These are phyloP conservation scores for Zosterops pallidus DNA, from an alignment of 2,113 vertebrate species.

Conservation along the genomic window DNA sequence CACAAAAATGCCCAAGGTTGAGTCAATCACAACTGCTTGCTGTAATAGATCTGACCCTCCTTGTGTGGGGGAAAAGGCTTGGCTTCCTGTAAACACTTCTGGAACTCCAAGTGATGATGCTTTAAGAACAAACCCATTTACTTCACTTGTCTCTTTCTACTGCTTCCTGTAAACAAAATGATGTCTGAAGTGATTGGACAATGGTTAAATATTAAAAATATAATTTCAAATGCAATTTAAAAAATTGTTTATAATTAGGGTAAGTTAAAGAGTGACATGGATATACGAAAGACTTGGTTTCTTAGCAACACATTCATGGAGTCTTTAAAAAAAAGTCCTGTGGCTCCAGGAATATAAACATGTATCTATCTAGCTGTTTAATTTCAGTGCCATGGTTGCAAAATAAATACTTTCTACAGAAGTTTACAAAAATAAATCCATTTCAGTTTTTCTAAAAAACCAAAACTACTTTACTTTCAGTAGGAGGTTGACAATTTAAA, in stretches of 20 bases:
- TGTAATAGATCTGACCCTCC: neutral
- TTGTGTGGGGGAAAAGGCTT: neutral
- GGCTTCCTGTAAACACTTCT: neutral
- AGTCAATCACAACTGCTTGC: neutral
- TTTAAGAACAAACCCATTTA: neutral
- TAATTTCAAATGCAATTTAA: neutral
- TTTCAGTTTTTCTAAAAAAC: neutral
- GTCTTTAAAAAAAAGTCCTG: neutral
- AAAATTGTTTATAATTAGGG: neutral
- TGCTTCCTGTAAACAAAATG: neutral
- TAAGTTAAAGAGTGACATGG: neutral
- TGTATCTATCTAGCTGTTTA: neutral
- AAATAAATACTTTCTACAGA: conserved; percentile 39
- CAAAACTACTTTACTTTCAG: neutral
- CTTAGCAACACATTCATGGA: neutral
- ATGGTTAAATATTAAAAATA: neutral
- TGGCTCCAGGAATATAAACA: conserved; percentile 12
- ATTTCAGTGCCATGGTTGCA: conserved; percentile 48
- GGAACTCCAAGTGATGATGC: neutral
- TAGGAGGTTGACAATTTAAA: neutral
- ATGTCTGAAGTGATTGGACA: neutral
- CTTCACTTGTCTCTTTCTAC: neutral
- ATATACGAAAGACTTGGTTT: neutral
- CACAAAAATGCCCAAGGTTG: neutral
- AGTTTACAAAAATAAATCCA: neutral